Evolutionary conservation across 2,888 invertebrate genomes (phyloP), one percentile per base, ranked within the genome.

Genomic region (Lasius platythorax): DNA sequence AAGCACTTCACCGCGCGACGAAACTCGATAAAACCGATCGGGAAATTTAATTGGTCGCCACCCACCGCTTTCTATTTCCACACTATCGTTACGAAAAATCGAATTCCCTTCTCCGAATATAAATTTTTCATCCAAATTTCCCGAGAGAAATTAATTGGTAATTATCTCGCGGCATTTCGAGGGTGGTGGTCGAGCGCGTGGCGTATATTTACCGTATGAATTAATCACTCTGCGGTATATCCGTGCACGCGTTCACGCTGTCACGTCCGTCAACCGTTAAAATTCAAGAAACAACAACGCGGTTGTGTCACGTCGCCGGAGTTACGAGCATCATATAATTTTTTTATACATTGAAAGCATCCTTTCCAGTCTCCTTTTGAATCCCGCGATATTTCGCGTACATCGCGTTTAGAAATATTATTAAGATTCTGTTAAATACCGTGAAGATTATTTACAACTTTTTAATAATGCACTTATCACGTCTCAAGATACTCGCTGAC

Each of bases 151-250:
- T 88, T 86, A 75, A 75, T 83, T 83, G 64, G 15, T 88, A 61
- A 88, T 88, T 85, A 87, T 64, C 78, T 18, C 56, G 58, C 30
- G 61, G 75, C 61, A 58, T 50, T 64, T 63, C 61, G 68, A 37
- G 28, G 53, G n/a, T 40, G 74, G n/a, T 40, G 74, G 56, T 58
- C 63, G 56, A 23, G 50, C 61, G 50, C 61, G 58, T 50, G 53
- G 53, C 83, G 86, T 83, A 75, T 86, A 86, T 88, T 86, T 88
- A 83, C 73, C 81, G 73, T 72, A 58, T 67, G 86, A 81, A 81
- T 81, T 81, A 81, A 81, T 81, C 79, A 81, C 46, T 33, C 30
- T 81, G 79, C 61, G 79, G 72, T 72, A 61, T n/a, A 53, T 46
- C 43, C 70, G 15, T 46, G 70, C 61, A 18, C 33, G 23, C 23